Conservation (phyloP, 2,113 vertebrate species). For the Oplegnathus fasciatus region DNA sequence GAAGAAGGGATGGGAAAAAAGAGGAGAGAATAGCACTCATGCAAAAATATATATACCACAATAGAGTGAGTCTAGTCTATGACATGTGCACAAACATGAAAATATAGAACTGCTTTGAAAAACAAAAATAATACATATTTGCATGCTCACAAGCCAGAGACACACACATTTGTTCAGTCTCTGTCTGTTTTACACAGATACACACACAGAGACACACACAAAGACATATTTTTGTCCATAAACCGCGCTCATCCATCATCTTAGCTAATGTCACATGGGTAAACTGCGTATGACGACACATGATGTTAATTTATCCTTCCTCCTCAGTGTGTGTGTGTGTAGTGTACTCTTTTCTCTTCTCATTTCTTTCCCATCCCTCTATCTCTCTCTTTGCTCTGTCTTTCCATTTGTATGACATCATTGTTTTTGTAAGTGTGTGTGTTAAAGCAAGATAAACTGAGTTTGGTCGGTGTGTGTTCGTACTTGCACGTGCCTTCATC, state of each 20-base stretch:
- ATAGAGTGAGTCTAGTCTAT: neutral
- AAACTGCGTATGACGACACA: constrained; percentile 75
- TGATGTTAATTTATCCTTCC: constrained; percentile 72
- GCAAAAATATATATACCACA: neutral
- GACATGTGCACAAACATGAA: neutral
- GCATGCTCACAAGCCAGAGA: constrained; percentile 42
- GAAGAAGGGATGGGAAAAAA: neutral
- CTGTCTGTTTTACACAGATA: constrained; percentile 28
- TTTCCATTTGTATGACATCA: constrained; percentile 41
- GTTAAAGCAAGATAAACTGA: neutral
- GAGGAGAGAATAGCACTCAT: neutral
- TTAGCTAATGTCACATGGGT: constrained; percentile 78
- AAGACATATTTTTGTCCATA: constrained; percentile 58
- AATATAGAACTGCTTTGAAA: neutral
- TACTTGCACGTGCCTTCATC: neutral
- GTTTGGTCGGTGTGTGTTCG: neutral
- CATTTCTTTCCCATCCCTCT: constrained; percentile 9
- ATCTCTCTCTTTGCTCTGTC: constrained; percentile 13
- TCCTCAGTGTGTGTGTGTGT: constrained; percentile 29
- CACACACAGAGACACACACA: constrained; percentile 27
- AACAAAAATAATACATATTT: constrained; percentile 53
- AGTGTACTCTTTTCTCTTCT: constrained; percentile 33
- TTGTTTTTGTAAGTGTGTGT: constrained; percentile 10
- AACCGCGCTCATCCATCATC: constrained; percentile 81
- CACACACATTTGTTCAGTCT: constrained; percentile 26